Evolutionary conservation across 2,797 vertebrate species (phyloP).

Genomic region (Lepilemur septentrionalis): DNA sequence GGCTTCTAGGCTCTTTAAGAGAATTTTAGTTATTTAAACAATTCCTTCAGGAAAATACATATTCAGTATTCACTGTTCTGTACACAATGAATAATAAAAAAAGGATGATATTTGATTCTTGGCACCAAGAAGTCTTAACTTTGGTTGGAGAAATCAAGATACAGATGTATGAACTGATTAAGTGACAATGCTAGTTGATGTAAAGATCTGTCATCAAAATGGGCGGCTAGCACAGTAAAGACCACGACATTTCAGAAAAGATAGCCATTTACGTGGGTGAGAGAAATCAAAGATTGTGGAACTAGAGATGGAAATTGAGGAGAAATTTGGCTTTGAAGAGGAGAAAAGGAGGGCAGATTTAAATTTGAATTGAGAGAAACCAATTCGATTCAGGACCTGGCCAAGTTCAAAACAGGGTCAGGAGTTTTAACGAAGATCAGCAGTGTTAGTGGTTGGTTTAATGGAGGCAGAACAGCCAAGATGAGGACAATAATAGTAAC

Average conservation of each 20-base stretch:
- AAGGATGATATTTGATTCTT: not conserved
- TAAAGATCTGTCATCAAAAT: not conserved
- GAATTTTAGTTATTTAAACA: not conserved
- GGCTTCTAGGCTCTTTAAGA: not conserved
- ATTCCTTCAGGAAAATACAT: not conserved
- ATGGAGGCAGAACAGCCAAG: not conserved
- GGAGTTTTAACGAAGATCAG: not conserved
- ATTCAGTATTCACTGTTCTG: not conserved
- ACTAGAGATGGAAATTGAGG: not conserved
- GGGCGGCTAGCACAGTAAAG: not conserved
- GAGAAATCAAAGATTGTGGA: not conserved
- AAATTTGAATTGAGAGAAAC: not conserved
- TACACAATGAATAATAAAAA: not conserved
- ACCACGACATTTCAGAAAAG: not conserved
- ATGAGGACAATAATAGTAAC: not conserved
- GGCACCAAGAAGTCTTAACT: not conserved
- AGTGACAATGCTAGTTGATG: not conserved
- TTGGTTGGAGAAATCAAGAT: not conserved
- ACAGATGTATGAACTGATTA: not conserved
- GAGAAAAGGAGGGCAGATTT: not conserved
- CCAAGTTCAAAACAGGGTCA: not conserved
- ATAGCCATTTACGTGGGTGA: not conserved
- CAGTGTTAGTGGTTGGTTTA: not conserved
- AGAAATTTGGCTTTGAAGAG: not conserved
- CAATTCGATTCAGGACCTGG: not conserved